Base-by-base conservation (phyloP, 1,140 invertebrate species). In the Caenorhabditis inopinata region DNA sequence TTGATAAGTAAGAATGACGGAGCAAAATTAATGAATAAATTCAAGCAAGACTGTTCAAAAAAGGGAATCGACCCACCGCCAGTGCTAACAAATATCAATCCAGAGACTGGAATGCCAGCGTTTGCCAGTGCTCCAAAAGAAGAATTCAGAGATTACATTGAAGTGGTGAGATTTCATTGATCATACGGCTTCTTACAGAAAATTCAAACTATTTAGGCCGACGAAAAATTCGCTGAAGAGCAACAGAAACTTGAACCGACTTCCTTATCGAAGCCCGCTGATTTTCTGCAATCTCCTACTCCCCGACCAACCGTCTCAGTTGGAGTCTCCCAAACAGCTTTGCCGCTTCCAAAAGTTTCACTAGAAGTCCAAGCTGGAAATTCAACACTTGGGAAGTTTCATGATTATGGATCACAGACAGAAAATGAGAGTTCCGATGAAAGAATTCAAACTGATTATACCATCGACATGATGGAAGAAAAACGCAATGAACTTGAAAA, bases 21-120 rank as follows among this genome's bases (percentile, higher is more conserved):
- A n/a, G 82, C 84, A 23, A 84, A 86, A 47, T 82, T 83, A 2
- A 86, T 86, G 85, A 78, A 86, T 45, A 49, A 84, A 51, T 86
- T 87, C 47, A 85, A 87, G 49, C 74, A 85, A 21, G 80, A 86
- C 16, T 85, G 84, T 14, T 79, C 82, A 51, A 81, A 79, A 1
- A 47, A 79, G 74, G 87, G 87, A 16, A 87, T 87, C 11, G 84
- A 88, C 49, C 58, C 88, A 16, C 86, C 86, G 5, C 48, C 86
- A 12, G 87, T 83, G 2, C 48, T 87, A 14, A 88, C 85, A 1
- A 83, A 88, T 29, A 47, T 87, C 16, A 80, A 88, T 45, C 86
- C 85, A 21, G 82, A 85, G n/a, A 87, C 85, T 2, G 86, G 86
- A 51, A 87, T 85, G 76, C 85, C 85, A 14, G 82, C 86, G 0